Base-by-base conservation (phyloP, 2,888 invertebrate species). In the Ferrisia virgata region DNA sequence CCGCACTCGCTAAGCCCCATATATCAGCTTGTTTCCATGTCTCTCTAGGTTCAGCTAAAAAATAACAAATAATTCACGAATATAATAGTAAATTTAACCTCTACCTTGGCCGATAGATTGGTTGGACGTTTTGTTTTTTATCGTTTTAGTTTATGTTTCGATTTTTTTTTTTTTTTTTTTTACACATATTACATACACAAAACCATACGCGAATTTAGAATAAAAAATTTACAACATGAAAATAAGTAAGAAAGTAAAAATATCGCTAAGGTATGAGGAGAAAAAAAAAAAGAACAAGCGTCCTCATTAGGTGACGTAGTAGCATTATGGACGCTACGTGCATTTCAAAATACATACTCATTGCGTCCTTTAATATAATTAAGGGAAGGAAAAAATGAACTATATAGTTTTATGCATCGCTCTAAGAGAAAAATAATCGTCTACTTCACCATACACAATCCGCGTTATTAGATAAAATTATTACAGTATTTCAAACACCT, bases 261-360 rank as follows among this genome's bases (percentile, higher is more conserved):
- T 36, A 72, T 72, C 25, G 11, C n/a, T 9, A 33, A n/a, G n/a
- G n/a, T n/a, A 72, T 33, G 33, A 72, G 28, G 28, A 72, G 33
- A 28, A 5, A 28, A 64, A 64, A 64, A 18, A 53, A 18, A 22
- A 64, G 28, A 64, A 72, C 72, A 36, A 72, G 72, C 72, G 72
- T 33, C n/a, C n/a, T n/a, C 58, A 64, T n/a, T 72, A 31, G 15
- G 72, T 72, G 72, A 72, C 72, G 72, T 72, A 72, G 72, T 72
- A 72, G 72, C 33, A 33, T 3, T n/a, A n/a, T n/a, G 33, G 33
- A 72, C 72, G 33, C 58, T 64, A 28, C 58, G 58, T 64, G 58
- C 58, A 11, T 64, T 64, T 64, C 58, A 64, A 64, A 64, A 64
- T 64, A 64, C 58, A 64, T 28, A 64, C n/a, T n/a, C n/a, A n/a